Base-by-base conservation (phyloP, 92 coral and sea anemone genomes). In the Siderastrea siderea region DNA sequence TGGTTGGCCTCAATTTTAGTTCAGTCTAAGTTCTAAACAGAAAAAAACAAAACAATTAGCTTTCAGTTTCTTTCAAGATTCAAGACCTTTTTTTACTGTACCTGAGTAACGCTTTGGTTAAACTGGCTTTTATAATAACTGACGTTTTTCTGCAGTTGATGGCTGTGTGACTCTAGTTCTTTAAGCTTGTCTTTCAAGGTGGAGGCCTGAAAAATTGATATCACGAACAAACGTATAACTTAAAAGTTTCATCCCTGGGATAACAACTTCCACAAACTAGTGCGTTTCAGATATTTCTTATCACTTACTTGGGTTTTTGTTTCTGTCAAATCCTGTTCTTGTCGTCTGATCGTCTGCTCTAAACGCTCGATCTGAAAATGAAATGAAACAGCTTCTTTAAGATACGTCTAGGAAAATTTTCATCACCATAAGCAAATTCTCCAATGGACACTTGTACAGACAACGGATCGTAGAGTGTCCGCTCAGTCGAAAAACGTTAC, bases 81-180 rank as follows among this genome's bases (percentile, higher is more conserved):
- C 11, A 0, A 9, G 7, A 5, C 11, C 4, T 7, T 12, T 17
- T n/a, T n/a, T n/a, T n/a, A n/a, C n/a, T n/a, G n/a, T 78, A 97
- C 99, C 98, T 98, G 99, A 7, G 85, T 87, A 26, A 90, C 98
- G 66, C 96, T 95, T 72, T 89, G 93, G 68, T 94, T 93, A 12
- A 95, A 86, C 88, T 95, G 99, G 76, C 93, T 95, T 86, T 96
- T 98, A 69, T 98, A 98, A 86, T 98, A 95, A 12, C 73, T 73
- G 59, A 98, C 71, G 70, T 95, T 98, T 69, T 93, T 90, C 80
- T 93, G 94, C 6, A 98, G 91, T 38, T 94, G 93, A 62, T 94
- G 94, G 71, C 91, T 77, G 63, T 92, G 94, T 4, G 93, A 71
- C 17, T 98, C 99, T 19, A 91, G 68, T 84, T 98, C 98, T 60